These are phyloP conservation scores for Gallinago nigripennis DNA, from an alignment of 2,797 vertebrate species.

Conservation along the genomic window DNA sequence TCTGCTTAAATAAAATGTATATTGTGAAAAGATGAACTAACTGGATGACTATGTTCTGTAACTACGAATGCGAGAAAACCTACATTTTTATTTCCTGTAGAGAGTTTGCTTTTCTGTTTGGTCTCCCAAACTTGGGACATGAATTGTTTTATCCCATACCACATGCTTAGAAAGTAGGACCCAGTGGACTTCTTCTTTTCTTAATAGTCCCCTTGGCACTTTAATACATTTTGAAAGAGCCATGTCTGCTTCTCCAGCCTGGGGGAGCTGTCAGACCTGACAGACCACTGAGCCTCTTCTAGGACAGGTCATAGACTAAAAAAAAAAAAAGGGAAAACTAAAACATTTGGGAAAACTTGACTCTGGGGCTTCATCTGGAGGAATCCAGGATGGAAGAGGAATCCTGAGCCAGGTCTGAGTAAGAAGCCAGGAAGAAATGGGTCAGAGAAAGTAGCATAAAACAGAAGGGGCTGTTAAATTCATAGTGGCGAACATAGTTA, in stretches of 20 bases:
- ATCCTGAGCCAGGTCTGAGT: background rate
- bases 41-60: background rate
- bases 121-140: background rate
- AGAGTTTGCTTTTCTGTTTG: background rate
- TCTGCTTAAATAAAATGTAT: background rate
- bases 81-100: background rate
- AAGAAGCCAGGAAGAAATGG: background rate
- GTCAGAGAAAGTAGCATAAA: background rate
- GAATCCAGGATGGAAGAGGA: background rate
- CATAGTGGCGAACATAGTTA: background rate
- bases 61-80: background rate
- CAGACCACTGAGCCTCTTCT: background rate
- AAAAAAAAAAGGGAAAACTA: background rate
- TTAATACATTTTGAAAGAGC: slow-evolving; percentile 3
- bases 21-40: background rate
- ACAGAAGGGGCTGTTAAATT: background rate
- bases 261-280: background rate
- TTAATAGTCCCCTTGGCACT: background rate
- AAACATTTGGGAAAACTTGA: background rate
- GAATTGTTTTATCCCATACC: background rate
- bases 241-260: background rate
- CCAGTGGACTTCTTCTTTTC: background rate
- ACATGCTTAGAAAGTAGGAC: background rate
- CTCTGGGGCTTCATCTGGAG: background rate
- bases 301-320: background rate